Evolutionary conservation across 2,113 vertebrate species (phyloP).

Genomic region (Aegithalos caudatus): DNA sequence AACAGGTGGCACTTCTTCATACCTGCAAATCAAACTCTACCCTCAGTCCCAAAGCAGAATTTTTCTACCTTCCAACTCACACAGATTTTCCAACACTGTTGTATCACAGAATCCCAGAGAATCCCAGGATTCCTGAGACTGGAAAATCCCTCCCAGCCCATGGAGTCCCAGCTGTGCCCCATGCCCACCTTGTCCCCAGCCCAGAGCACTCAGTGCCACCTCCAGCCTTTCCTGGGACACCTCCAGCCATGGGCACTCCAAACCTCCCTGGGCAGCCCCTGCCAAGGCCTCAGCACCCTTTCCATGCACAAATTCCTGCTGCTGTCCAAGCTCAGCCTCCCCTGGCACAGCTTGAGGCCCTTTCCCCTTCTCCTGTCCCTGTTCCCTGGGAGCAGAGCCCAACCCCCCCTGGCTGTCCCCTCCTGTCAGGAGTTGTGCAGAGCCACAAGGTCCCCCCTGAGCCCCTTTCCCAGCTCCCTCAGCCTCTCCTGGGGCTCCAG

Average conservation of each 20-base stretch:
- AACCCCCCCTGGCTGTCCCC: not conserved
- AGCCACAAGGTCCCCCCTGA: not conserved
- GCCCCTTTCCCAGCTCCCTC: not conserved
- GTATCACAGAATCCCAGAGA: not conserved
- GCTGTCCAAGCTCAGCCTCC: no score
- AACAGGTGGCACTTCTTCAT: not conserved
- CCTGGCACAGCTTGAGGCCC: no score
- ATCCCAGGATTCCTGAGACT: not conserved
- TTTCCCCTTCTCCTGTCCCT: no score
- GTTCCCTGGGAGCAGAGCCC: not conserved
- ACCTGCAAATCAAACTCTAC: not conserved
- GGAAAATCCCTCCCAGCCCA: not conserved
- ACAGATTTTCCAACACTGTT: not conserved
- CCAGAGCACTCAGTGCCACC: not conserved
- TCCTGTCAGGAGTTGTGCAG: not conserved
- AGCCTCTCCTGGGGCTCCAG: not conserved
- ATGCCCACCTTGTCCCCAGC: not conserved
- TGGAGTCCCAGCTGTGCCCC: fast-evolving
- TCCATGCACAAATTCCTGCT: no score
- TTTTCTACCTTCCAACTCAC: not conserved
- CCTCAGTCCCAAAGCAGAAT: not conserved
- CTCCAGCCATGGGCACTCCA: not conserved
- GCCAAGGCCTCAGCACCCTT: not conserved
- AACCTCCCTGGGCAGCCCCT: not conserved
- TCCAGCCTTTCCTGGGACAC: not conserved